Conservation (phyloP, 2,888 invertebrate genomes). For the Cerastoderma edule region DNA sequence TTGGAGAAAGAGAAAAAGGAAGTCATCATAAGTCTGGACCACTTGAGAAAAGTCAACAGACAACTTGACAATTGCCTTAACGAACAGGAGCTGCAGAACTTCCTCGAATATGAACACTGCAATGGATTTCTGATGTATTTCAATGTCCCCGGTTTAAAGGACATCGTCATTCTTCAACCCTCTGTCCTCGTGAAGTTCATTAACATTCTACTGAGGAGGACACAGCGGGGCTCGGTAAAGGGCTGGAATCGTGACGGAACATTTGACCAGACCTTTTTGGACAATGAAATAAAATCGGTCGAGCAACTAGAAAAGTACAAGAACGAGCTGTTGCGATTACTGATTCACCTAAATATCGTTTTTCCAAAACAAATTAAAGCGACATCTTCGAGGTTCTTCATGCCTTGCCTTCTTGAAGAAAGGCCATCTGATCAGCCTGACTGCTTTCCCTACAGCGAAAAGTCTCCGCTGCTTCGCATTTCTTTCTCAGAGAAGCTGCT, state of each 20-base stretch:
- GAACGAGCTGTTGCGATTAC: neutral
- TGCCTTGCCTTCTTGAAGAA: conserved; percentile 6
- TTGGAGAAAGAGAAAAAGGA: neutral
- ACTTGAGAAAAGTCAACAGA: neutral
- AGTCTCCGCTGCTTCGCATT: conserved; percentile 1
- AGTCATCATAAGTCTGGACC: neutral
- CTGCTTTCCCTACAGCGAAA: neutral
- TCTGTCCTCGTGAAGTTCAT: neutral
- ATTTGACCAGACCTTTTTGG: neutral
- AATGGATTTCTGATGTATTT: conserved; percentile 11
- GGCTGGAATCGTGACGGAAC: conserved; percentile 1
- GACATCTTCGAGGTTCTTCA: neutral
- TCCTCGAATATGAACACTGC: conserved; percentile 2
- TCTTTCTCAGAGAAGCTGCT: neutral
- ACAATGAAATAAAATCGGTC: neutral
- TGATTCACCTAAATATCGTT: neutral
- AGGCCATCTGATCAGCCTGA: neutral
- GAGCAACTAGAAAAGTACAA: neutral
- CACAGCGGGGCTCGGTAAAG: neutral
- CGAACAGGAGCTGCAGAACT: neutral
- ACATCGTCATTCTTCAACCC: conserved; percentile 11
- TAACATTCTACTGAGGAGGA: neutral
- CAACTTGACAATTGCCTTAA: neutral
- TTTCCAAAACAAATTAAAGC: neutral
- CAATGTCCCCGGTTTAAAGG: neutral